Conservation (phyloP, 2,888 invertebrate genomes). For the Antheraea assamensis region DNA sequence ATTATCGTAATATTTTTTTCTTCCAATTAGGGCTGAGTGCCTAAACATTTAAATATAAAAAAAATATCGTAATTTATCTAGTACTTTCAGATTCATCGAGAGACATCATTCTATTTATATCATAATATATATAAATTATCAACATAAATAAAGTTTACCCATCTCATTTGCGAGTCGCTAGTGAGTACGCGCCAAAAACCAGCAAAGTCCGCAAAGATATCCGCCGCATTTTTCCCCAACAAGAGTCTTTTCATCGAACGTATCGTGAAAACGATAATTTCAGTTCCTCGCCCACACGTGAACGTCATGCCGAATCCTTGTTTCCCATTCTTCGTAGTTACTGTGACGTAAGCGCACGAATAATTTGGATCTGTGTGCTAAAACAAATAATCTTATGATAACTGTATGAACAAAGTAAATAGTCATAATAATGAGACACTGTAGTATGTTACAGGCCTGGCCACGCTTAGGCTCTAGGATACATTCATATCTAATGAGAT, state of each 20-base stretch:
- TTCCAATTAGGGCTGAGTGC: no score
- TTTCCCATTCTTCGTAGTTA: slow-evolving; percentile 84
- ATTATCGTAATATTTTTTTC: no score
- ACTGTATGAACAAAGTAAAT: no score
- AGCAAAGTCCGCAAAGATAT: slow-evolving; percentile 90
- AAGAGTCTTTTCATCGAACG: slow-evolving; percentile 87
- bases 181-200: slow-evolving; percentile 91
- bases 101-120: no score
- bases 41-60: no score
- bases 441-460: no score
- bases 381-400: slow-evolving; percentile 12
- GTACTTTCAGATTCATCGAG: no score
- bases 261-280: slow-evolving; percentile 90
- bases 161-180: slow-evolving; percentile 94
- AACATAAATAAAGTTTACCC: slow-evolving; percentile 81
- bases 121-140: no score
- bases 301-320: slow-evolving; percentile 93
- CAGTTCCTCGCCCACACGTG: slow-evolving; percentile 94
- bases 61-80: no score
- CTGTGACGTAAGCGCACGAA: slow-evolving; percentile 94
- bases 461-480: no score
- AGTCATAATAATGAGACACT: background rate
- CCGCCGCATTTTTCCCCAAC: slow-evolving; percentile 84
- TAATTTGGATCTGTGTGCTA: slow-evolving; percentile 94
- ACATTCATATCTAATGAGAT: no score